phyloP scores from a whole-genome alignment of 37 sponge, comb jelly and placozoan genomes.

The Hormiphora californensis region DNA sequence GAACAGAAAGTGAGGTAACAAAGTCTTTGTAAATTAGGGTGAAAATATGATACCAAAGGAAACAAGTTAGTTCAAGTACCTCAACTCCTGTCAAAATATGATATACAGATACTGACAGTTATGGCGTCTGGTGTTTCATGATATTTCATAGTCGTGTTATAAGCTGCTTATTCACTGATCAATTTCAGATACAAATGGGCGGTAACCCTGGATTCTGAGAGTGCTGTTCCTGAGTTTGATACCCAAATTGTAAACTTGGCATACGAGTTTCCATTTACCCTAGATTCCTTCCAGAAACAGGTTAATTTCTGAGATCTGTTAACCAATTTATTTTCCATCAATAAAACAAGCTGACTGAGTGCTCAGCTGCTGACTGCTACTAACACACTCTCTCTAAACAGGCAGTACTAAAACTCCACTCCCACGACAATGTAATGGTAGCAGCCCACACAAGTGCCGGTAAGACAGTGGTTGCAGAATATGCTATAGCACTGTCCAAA shows the following conservation, averaged over 20 bases:
- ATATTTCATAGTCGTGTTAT: neutral
- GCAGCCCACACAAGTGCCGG: conserved; percentile 97
- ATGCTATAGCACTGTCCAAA: conserved; percentile 78
- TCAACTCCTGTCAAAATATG: too few relatives aligned
- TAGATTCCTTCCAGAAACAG: conserved; percentile 88
- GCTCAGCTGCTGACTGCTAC: too few relatives aligned
- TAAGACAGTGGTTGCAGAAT: conserved; percentile 98
- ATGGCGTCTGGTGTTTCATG: neutral
- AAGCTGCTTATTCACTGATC: neutral
- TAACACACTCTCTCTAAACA: conserved; percentile 44
- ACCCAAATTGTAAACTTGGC: conserved; percentile 18
- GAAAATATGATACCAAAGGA: too few relatives aligned
- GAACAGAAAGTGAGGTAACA: too few relatives aligned
- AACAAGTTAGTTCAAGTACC: too few relatives aligned
- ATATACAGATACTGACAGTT: too few relatives aligned
- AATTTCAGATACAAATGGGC: conserved; percentile 43
- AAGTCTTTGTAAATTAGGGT: too few relatives aligned
- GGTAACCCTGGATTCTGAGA: conserved; percentile 30
- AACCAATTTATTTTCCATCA: too few relatives aligned
- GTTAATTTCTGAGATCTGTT: neutral
- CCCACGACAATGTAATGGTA: conserved; percentile 90
- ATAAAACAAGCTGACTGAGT: too few relatives aligned
- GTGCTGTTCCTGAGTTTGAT: conserved; percentile 15
- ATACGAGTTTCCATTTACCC: conserved; percentile 77
- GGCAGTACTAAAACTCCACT: conserved; percentile 78